Base-by-base conservation (phyloP, 64 coral and sea anemone genomes). In the Montipora capricornis region DNA sequence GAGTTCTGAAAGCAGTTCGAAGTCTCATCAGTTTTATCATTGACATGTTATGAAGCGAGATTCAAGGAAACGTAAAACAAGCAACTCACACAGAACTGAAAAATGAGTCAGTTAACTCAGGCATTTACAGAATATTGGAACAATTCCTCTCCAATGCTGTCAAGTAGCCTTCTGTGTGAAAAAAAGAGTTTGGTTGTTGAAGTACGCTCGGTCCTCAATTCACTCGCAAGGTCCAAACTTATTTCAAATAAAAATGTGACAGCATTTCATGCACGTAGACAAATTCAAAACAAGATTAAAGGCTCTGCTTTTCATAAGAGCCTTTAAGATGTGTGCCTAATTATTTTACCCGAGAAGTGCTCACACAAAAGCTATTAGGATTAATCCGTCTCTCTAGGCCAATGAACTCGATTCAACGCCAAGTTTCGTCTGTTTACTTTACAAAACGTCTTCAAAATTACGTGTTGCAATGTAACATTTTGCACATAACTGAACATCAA, bases 261-360 rank as follows among this genome's bases (percentile, higher is more conserved):
- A 2, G 76, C 5, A 78, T 15, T 49, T 78, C 64, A 24, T 58
- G 55, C 52, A 22, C 20, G 49, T 11, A 86, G 82, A 86, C 82
- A 86, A 17, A 78, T n/a, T 78, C 14, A 71, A 86, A 86, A 86
- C 82, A 71, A 68, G 82, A 86, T 71, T 71, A 86, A 24, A 86
- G 82, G 17, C 45, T 86, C 24, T 61, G 29, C 9, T 5, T 82
- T 26, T 67, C 22, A 20, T 45, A 86, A 70, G 66, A 26, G 44
- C 17, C 37, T 62, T 68, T 16, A 47, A 67, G 50, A 86, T n/a
- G 47, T 19, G 46, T 73, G 44, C 47, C 82, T 48, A 78, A 71
- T 86, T 71, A 71, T 20, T 71, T 86, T 86, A 51, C 66, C 6
- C 47, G 7, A 86, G 17, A 70, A 86, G 66, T 9, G 47, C 47